Evolutionary conservation across 2,113 vertebrate genomes (phyloP).

Genomic region (Centropristis striata): DNA sequence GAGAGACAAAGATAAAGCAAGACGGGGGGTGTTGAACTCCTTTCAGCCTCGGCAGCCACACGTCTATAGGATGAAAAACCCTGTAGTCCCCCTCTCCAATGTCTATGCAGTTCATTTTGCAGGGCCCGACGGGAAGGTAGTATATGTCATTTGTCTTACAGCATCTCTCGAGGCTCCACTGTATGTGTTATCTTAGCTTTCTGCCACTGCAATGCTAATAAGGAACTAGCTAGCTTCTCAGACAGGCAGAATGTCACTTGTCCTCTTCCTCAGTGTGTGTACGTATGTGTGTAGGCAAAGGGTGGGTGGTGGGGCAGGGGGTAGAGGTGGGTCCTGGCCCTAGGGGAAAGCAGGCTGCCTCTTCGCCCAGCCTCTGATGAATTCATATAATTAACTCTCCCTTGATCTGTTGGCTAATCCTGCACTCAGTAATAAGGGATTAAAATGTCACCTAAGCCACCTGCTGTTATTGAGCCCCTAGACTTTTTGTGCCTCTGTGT

Average conservation of each 20-base stretch:
- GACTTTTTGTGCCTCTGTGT: slow-evolving; percentile 72
- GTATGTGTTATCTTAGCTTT: slow-evolving; percentile 65
- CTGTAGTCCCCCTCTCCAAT: slow-evolving; percentile 55
- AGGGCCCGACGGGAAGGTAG: slow-evolving; percentile 55
- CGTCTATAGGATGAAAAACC: slow-evolving; percentile 72
- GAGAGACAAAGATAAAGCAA: slow-evolving; percentile 82
- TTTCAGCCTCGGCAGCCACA: slow-evolving; percentile 67
- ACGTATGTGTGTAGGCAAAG: slow-evolving; percentile 23
- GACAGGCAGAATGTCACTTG: slow-evolving; percentile 63
- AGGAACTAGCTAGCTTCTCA: slow-evolving; percentile 49
- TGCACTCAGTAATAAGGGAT: slow-evolving; percentile 88
- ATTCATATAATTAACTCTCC: slow-evolving; percentile 89
- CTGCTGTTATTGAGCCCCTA: slow-evolving; percentile 86
- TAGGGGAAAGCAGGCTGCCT: slow-evolving; percentile 75
- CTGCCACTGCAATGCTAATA: slow-evolving; percentile 56
- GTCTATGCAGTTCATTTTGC: slow-evolving; percentile 71
- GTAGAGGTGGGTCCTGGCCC: slow-evolving; percentile 69
- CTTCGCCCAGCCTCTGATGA: slow-evolving; percentile 85
- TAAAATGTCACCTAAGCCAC: slow-evolving; percentile 88
- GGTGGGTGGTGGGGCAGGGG: slow-evolving; percentile 52
- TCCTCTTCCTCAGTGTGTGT: slow-evolving; percentile 49
- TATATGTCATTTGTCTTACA: slow-evolving; percentile 74
- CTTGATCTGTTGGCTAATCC: slow-evolving; percentile 88
- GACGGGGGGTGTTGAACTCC: slow-evolving; percentile 73
- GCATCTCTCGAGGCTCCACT: slow-evolving; percentile 65